Conservation (phyloP, 2,888 invertebrate species). For the Neria commutata region DNA sequence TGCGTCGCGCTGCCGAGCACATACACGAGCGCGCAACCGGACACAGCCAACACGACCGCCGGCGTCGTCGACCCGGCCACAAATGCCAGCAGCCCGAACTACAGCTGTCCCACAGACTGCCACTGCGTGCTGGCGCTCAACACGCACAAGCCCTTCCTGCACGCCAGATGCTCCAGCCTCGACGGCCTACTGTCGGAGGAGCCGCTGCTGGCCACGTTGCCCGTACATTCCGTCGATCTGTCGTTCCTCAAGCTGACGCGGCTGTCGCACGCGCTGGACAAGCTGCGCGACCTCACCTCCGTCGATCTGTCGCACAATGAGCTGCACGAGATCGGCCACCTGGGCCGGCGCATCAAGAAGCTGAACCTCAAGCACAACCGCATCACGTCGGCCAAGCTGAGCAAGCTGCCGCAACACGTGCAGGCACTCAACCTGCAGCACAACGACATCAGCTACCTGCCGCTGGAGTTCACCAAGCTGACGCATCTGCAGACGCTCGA, state of each 20-base stretch:
- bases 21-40: slow-evolving; percentile 4
- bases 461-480: slow-evolving; percentile 65
- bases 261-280: slow-evolving; percentile 65
- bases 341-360: slow-evolving; percentile 67
- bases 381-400: slow-evolving; percentile 65
- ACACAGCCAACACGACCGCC: background rate
- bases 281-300: slow-evolving; percentile 68
- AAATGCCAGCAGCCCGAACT: too few species aligned
- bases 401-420: slow-evolving; percentile 66
- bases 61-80: too few species aligned
- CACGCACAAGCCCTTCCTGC: slow-evolving; percentile 47
- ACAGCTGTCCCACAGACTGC: slow-evolving; percentile 55
- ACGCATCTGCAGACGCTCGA: slow-evolving; percentile 67
- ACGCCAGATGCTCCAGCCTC: slow-evolving; percentile 57
- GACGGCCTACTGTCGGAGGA: slow-evolving; percentile 42
- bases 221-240: slow-evolving; percentile 66
- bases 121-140: slow-evolving; percentile 45
- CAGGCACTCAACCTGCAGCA: slow-evolving; percentile 69
- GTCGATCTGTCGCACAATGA: slow-evolving; percentile 71
- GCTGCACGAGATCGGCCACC: slow-evolving; percentile 66
- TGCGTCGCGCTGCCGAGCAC: slow-evolving; percentile 26
- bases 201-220: slow-evolving; percentile 39
- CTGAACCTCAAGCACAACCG: slow-evolving; percentile 69
- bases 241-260: slow-evolving; percentile 69
- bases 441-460: slow-evolving; percentile 68